These are phyloP conservation scores for Nothocercus nigrocapillus DNA, from an alignment of 2,113 vertebrate genomes.

Conservation along the genomic window DNA sequence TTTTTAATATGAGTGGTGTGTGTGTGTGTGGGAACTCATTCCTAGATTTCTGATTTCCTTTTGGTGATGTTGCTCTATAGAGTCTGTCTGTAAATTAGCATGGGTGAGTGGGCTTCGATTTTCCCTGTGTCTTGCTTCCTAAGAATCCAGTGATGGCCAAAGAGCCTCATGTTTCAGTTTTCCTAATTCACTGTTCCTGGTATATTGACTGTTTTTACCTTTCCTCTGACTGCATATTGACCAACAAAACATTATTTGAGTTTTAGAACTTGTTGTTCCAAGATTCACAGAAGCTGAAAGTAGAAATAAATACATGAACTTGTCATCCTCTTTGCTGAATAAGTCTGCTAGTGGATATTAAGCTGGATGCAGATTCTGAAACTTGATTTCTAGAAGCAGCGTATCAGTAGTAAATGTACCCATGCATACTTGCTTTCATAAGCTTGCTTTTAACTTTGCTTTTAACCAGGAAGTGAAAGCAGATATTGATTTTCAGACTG, in stretches of 20 bases:
- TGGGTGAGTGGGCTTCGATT: neutral
- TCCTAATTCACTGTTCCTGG: neutral
- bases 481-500: neutral
- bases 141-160: neutral
- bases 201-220: neutral
- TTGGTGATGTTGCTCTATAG: neutral
- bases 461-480: neutral
- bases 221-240: neutral
- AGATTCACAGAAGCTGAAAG: neutral
- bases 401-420: neutral
- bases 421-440: rapidly evolving
- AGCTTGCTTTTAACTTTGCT: neutral
- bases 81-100: neutral
- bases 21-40: neutral
- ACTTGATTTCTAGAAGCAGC: neutral
- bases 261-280: neutral
- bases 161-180: neutral
- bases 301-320: neutral
- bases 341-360: neutral
- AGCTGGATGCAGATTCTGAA: neutral
- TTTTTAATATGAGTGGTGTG: neutral
- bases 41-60: neutral
- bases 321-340: neutral
- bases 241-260: neutral
- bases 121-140: neutral